Conservation (phyloP, 2,113 vertebrate species). For the Bufo bufo region DNA sequence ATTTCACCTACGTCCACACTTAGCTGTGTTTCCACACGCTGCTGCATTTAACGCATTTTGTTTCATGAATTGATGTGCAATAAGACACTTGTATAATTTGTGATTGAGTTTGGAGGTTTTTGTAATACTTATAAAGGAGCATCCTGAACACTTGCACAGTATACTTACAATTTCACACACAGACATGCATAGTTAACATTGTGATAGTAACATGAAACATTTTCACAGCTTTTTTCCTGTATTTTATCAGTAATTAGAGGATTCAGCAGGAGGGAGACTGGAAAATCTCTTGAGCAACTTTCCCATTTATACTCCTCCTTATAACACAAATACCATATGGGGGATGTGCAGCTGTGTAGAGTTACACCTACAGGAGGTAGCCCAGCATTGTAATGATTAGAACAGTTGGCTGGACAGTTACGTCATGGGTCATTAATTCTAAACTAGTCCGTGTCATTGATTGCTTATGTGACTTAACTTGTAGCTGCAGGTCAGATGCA, state of each 20-base stretch:
- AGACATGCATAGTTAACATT: not conserved
- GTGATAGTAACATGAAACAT: not conserved
- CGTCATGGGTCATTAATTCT: constrained; percentile 22
- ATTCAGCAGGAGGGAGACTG: not conserved
- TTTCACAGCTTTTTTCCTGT: not conserved
- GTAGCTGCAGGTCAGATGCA: too few species aligned
- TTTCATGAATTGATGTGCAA: not conserved
- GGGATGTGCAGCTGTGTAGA: not conserved
- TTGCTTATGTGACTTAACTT: not conserved
- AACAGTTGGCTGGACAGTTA: constrained; percentile 13
- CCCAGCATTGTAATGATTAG: not conserved
- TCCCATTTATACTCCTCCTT: constrained; percentile 14
- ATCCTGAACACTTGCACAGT: too few species aligned
- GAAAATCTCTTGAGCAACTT: constrained; percentile 13
- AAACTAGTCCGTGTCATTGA: constrained; percentile 1
- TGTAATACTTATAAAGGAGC: not conserved
- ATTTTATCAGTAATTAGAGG: not conserved
- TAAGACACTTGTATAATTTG: not conserved
- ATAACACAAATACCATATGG: constrained; percentile 1
- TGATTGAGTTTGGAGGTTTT: not conserved
- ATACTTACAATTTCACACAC: not conserved
- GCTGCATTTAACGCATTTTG: not conserved
- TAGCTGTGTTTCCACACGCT: constrained; percentile 5
- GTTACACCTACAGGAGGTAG: constrained; percentile 13
- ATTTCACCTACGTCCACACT: not conserved